Conservation (phyloP, 2,113 vertebrate genomes). For the Semnornis frantzii region DNA sequence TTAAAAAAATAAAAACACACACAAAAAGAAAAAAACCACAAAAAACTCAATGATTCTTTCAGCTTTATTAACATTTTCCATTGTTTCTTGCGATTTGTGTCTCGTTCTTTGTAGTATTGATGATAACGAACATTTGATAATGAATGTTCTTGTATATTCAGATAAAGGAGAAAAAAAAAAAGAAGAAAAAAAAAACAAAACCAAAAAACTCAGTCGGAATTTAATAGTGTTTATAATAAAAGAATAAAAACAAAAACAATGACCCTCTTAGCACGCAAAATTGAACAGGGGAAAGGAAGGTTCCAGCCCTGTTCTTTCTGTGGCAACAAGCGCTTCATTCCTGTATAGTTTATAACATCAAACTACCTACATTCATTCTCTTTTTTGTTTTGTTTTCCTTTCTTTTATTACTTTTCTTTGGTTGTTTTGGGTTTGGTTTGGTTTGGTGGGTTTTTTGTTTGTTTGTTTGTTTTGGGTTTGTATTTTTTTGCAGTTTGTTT, state of each 20-base stretch:
- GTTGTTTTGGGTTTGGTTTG: no score
- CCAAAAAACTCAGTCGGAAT: constrained; percentile 89
- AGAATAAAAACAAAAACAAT: constrained; percentile 64
- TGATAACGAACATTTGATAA: constrained; percentile 85
- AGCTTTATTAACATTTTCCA: constrained; percentile 89
- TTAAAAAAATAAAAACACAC: constrained; percentile 65
- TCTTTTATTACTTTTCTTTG: constrained; percentile 66
- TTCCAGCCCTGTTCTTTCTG: constrained; percentile 69
- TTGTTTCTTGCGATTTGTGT: constrained; percentile 87
- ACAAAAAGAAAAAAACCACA: constrained; percentile 64
- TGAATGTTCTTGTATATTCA: constrained; percentile 88
- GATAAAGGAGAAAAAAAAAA: constrained; percentile 79
- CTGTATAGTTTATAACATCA: constrained; percentile 79
- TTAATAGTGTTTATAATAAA: constrained; percentile 88
- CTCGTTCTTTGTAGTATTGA: constrained; percentile 84
- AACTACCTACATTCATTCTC: constrained; percentile 78
- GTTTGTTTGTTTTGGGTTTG: no score
- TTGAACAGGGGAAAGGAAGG: constrained; percentile 65
- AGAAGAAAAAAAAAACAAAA: constrained; percentile 66
- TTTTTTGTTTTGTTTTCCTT: constrained; percentile 52
- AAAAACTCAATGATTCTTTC: constrained; percentile 79
- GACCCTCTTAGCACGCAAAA: constrained; percentile 86
- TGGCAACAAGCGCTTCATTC: constrained; percentile 76
- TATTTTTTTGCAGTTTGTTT: no score
- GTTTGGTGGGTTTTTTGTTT: no score